Conservation (phyloP, 1,140 invertebrate species). For the Drosophila parabipectinata region DNA sequence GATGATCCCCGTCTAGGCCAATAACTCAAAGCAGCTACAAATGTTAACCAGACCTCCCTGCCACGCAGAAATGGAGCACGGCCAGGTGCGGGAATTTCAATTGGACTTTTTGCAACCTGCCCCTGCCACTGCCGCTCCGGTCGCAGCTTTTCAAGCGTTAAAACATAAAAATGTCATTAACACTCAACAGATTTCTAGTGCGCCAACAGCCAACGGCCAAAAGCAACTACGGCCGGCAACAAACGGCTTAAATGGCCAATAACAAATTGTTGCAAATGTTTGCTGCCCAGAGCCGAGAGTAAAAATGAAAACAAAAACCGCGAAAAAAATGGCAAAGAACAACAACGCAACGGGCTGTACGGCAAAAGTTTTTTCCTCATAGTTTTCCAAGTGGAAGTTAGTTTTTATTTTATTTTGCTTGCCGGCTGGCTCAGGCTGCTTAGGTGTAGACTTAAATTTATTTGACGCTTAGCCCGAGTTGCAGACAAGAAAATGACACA, state of each 20-base stretch:
- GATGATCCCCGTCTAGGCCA: conserved; percentile 32
- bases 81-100: conserved; percentile 54
- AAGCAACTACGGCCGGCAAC: conserved; percentile 48
- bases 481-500: conserved; percentile 80
- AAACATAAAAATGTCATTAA: conserved; percentile 82
- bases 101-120: conserved; percentile 49
- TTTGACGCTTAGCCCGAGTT: conserved; percentile 73
- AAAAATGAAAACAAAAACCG: conserved; percentile 10
- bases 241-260: conserved; percentile 79
- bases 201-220: conserved; percentile 56
- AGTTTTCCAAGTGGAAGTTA: conserved; percentile 14
- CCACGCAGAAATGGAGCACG: conserved; percentile 36
- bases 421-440: conserved; percentile 31
- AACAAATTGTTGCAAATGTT: conserved; percentile 79
- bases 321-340: conserved; percentile 36
- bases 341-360: conserved; percentile 38
- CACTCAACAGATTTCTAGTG: conserved; percentile 77
- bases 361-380: conserved; percentile 31
- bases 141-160: conserved; percentile 72
- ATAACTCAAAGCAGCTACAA: conserved; percentile 42
- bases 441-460: conserved; percentile 73
- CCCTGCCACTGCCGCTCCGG: conserved; percentile 1
- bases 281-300: conserved; percentile 31
- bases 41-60: conserved; percentile 25
- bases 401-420: conserved; percentile 44